These are phyloP conservation scores for Nomada ruficornis DNA, from an alignment of 2,888 invertebrate genomes.

Conservation along the genomic window DNA sequence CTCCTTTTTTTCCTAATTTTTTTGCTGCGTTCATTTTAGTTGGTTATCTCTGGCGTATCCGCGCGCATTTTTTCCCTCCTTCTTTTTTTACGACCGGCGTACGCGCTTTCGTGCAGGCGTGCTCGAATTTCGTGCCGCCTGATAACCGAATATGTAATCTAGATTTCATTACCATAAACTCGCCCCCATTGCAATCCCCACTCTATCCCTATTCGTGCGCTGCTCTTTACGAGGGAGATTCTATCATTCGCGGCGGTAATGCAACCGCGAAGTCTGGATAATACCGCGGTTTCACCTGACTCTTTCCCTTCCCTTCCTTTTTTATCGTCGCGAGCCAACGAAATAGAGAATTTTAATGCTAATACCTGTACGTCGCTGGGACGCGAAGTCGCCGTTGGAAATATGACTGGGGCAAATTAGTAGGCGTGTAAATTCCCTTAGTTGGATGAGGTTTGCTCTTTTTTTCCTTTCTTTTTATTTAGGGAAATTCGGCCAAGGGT, in stretches of 20 bases:
- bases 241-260: constrained; percentile 63
- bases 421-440: constrained; percentile 14
- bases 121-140: constrained; percentile 43
- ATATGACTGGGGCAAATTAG: constrained; percentile 45
- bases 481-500: constrained; percentile 4
- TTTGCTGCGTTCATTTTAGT: neutral
- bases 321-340: neutral
- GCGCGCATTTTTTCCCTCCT: neutral
- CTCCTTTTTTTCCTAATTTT: neutral
- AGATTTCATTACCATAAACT: constrained; percentile 72
- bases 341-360: constrained; percentile 52
- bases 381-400: constrained; percentile 18
- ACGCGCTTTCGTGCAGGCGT: constrained; percentile 21
- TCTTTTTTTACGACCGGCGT: neutral
- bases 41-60: constrained; percentile 11
- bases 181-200: neutral
- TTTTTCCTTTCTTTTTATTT: neutral
- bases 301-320: neutral
- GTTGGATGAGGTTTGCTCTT: constrained; percentile 7
- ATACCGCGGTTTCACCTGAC: constrained; percentile 36
- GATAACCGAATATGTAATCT: constrained; percentile 68
- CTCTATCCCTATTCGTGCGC: constrained; percentile 8
- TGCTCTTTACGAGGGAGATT: constrained; percentile 50
- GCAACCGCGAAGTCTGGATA: constrained; percentile 50
- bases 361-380: constrained; percentile 20